These are phyloP conservation scores for Xanthostigma xanthostigma DNA, from an alignment of 2,888 invertebrate species.

Conservation along the genomic window DNA sequence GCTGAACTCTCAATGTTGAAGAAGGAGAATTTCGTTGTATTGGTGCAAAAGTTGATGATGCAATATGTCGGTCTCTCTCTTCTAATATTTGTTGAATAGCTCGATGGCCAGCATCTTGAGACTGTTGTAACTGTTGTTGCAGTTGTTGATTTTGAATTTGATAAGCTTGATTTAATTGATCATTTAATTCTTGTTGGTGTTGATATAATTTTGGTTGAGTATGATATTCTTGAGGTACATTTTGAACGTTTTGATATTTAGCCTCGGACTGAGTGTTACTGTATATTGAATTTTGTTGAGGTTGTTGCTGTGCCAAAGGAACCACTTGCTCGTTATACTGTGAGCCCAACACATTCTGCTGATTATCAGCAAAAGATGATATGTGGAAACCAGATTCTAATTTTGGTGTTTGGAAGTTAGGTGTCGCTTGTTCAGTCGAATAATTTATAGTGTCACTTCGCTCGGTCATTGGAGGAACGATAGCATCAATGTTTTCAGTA, in stretches of 20 bases:
- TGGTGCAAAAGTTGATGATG: no score
- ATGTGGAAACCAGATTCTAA: conserved; percentile 13
- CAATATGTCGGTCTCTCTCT: conserved; percentile 30
- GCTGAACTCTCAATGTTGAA: no score
- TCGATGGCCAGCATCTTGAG: no score
- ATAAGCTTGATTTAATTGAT: background rate
- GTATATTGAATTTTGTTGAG: background rate
- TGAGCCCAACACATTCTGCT: no score
- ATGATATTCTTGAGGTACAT: background rate
- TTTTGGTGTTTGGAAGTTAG: conserved; percentile 15
- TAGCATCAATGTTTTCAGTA: no score
- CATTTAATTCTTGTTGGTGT: background rate
- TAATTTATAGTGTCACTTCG: background rate
- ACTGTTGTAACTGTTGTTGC: conserved; percentile 7
- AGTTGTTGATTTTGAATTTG: conserved; percentile 9
- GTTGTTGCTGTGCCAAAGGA: no score
- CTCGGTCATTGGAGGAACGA: background rate
- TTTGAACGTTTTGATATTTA: background rate
- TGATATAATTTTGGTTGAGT: background rate
- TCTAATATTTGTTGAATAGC: background rate
- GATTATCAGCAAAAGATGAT: background rate
- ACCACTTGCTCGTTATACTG: no score
- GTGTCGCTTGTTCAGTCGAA: conserved; percentile 12
- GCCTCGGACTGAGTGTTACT: background rate
- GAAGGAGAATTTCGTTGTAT: no score